Conservation (phyloP, 1,140 invertebrate genomes). For the Drosophila navojoa region DNA sequence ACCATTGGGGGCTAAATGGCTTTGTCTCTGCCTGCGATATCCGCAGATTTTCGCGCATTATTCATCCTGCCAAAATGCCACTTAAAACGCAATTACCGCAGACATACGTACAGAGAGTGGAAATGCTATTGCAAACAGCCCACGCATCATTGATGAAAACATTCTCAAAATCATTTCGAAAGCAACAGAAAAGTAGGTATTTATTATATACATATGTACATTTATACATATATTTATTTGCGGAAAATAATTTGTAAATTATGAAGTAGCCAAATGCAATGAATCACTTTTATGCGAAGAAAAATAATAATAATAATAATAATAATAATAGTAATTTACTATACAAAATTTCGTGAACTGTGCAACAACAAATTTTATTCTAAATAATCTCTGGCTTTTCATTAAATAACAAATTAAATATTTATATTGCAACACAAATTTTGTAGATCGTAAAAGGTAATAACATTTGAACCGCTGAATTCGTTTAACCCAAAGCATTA, state of each 20-base stretch:
- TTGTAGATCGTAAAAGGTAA: neutral
- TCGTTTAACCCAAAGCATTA: conserved; percentile 4
- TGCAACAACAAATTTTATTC: too few relatives aligned
- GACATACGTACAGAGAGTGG: conserved; percentile 29
- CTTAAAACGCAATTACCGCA: conserved; percentile 61
- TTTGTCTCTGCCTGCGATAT: conserved; percentile 14
- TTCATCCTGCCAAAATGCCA: conserved; percentile 59
- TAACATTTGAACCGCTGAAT: neutral
- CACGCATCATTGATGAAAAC: conserved; percentile 55
- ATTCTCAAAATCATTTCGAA: conserved; percentile 47
- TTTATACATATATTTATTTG: neutral
- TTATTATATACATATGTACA: neutral
- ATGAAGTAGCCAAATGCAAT: conserved; percentile 26
- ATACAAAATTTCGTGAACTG: too few relatives aligned
- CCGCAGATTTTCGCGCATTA: conserved; percentile 30
- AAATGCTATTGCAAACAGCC: conserved; percentile 16
- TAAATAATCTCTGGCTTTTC: too few relatives aligned
- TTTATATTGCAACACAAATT: too few relatives aligned
- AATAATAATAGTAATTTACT: too few relatives aligned
- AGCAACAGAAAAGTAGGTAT: conserved; percentile 17
- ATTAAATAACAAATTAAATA: neutral
- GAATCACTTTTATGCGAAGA: too few relatives aligned
- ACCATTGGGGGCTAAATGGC: conserved; percentile 1
- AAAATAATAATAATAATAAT: too few relatives aligned
- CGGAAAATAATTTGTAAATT: conserved; percentile 48